A percentile compares a stretch with the other conserved stretches of the same genome.
These are phyloP conservation scores for Gnathochromis pfefferi DNA, from an alignment of 2,113 vertebrate species.

Conservation along the genomic window DNA sequence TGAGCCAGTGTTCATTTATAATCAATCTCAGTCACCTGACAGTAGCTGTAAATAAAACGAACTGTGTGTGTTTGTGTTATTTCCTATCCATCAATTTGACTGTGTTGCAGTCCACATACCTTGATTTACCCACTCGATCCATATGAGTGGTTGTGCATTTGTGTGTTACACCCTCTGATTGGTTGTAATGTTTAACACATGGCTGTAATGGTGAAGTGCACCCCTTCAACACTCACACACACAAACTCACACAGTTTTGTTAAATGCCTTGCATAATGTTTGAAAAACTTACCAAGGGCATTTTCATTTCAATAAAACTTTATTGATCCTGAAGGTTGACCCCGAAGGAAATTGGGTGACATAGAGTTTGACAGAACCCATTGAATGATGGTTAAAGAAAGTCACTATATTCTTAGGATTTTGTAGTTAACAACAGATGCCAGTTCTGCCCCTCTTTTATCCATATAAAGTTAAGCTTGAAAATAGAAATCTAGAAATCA, in stretches of 20 bases:
- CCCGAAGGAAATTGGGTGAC: no score
- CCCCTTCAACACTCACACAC: not conserved
- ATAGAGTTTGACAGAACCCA: not conserved
- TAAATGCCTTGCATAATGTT: not conserved
- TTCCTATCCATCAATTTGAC: conserved; percentile 54
- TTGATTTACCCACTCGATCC: conserved; percentile 19
- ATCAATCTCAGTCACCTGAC: conserved; percentile 67
- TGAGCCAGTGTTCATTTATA: conserved; percentile 62
- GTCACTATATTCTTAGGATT: not conserved
- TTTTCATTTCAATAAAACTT: not conserved
- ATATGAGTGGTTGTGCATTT: not conserved
- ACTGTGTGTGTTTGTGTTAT: conserved; percentile 23
- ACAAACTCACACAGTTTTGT: not conserved
- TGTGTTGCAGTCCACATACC: not conserved
- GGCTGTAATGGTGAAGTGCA: not conserved
- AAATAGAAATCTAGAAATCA: not conserved
- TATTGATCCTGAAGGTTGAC: no score
- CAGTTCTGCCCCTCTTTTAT: not conserved
- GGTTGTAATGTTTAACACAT: conserved; percentile 63
- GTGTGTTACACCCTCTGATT: conserved; percentile 28
- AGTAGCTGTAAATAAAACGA: conserved; percentile 66
- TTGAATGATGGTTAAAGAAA: not conserved
- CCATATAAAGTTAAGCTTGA: not conserved
- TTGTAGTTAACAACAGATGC: not conserved
- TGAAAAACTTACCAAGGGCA: not conserved